phyloP scores from a whole-genome alignment of 2,888 invertebrate species.

The Chrysopilus asiliformis region DNA sequence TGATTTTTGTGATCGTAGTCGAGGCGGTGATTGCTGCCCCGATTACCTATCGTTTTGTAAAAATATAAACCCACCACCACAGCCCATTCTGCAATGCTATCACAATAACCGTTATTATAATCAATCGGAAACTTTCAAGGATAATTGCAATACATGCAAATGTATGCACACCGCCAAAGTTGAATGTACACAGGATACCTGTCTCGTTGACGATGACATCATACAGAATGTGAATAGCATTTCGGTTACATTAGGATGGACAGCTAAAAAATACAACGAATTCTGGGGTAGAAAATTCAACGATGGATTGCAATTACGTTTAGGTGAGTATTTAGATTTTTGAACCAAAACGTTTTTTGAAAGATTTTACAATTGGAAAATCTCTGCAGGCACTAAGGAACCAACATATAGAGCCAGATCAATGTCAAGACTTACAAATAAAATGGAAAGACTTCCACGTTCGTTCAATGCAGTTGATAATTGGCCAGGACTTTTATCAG shows the following conservation, averaged over 20 bases:
- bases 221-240: conserved; percentile 51
- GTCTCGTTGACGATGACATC: conserved; percentile 60
- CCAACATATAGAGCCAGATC: conserved; percentile 32
- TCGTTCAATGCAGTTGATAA: conserved; percentile 61
- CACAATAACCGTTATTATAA: conserved; percentile 41
- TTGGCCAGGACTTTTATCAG: conserved; percentile 64
- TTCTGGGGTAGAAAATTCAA: conserved; percentile 73
- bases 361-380: neutral
- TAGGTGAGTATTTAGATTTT: conserved; percentile 51
- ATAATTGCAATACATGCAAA: conserved; percentile 62
- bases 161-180: conserved; percentile 36
- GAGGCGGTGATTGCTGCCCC: conserved; percentile 79
- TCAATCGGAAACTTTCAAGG: conserved; percentile 38
- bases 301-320: conserved; percentile 62
- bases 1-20: conserved; percentile 68
- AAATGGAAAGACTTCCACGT: conserved; percentile 41
- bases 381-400: conserved; percentile 26
- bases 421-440: conserved; percentile 29
- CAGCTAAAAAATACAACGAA: conserved; percentile 63
- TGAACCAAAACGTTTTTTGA: neutral
- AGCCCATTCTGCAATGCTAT: conserved; percentile 31
- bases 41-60: conserved; percentile 70
- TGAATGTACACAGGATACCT: conserved; percentile 55
- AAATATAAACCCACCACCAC: conserved; percentile 30
- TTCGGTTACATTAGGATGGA: conserved; percentile 50